Conservation (phyloP, 1,140 invertebrate species). For the Caenorhabditis briggsae region DNA sequence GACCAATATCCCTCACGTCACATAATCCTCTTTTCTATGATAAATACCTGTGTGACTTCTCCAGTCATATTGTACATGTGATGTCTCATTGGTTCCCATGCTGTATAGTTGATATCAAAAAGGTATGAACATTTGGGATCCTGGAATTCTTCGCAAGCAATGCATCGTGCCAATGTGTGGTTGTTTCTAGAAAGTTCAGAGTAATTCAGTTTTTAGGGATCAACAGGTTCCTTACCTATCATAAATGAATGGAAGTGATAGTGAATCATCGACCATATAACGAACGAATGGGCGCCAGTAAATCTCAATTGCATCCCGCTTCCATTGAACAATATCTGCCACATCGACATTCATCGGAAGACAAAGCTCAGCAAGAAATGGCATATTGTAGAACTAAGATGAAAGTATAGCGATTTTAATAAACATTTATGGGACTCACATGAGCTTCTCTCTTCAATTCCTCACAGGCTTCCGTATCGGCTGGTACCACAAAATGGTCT, state of each 20-base stretch:
- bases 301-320: slow-evolving; percentile 60
- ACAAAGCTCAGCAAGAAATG: slow-evolving; percentile 56
- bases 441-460: slow-evolving; percentile 62
- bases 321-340: slow-evolving; percentile 62
- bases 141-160: slow-evolving; percentile 66
- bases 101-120: slow-evolving; percentile 65
- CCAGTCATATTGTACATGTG: slow-evolving; percentile 66
- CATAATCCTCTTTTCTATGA: slow-evolving; percentile 20
- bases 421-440: background rate
- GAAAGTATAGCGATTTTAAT: background rate
- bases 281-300: slow-evolving; percentile 66
- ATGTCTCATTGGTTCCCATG: slow-evolving; percentile 66
- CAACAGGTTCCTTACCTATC: slow-evolving; percentile 21
- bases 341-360: slow-evolving; percentile 17
- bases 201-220: too few species aligned
- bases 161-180: slow-evolving; percentile 67
- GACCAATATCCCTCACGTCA: background rate
- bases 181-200: slow-evolving; percentile 55
- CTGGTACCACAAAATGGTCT: slow-evolving; percentile 52
- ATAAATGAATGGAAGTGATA: slow-evolving; percentile 67
- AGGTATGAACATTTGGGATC: slow-evolving; percentile 68
- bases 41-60: slow-evolving; percentile 66
- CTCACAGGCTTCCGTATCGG: slow-evolving; percentile 59
- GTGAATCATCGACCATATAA: slow-evolving; percentile 66
- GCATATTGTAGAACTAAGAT: slow-evolving; percentile 65